Conservation (phyloP, 1,140 invertebrate genomes). For the Chironomus tepperi region DNA sequence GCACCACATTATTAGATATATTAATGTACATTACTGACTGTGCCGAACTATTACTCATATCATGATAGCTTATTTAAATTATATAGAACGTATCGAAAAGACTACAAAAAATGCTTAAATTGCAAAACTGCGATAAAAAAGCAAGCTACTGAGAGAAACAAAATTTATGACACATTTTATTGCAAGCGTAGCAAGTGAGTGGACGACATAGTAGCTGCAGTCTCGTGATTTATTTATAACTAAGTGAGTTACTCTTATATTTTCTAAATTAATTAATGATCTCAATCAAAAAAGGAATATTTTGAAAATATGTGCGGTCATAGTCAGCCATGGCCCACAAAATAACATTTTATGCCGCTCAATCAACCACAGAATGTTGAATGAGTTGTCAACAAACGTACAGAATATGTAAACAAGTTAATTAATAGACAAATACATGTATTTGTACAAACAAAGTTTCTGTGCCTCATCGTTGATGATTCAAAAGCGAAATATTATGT, state of each 20-base stretch:
- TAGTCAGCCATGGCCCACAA: background rate
- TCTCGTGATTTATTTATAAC: background rate
- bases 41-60: too few relatives aligned
- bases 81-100: too few relatives aligned
- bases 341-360: background rate
- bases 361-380: constrained; percentile 7
- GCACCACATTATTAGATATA: too few relatives aligned
- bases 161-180: background rate
- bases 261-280: too few relatives aligned
- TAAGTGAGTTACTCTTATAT: background rate
- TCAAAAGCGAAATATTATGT: background rate
- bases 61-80: too few relatives aligned
- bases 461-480: background rate
- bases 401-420: background rate
- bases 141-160: too few relatives aligned
- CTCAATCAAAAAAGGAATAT: too few relatives aligned
- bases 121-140: too few relatives aligned
- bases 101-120: too few relatives aligned
- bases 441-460: background rate
- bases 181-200: background rate
- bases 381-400: background rate
- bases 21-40: too few relatives aligned
- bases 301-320: too few relatives aligned
- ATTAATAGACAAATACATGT: background rate
- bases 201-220: background rate